A percentile compares a stretch with the other conserved stretches of the same genome.
Evolutionary conservation across 1,140 invertebrate species (phyloP).

Genomic region (Drosophila nasuta): DNA sequence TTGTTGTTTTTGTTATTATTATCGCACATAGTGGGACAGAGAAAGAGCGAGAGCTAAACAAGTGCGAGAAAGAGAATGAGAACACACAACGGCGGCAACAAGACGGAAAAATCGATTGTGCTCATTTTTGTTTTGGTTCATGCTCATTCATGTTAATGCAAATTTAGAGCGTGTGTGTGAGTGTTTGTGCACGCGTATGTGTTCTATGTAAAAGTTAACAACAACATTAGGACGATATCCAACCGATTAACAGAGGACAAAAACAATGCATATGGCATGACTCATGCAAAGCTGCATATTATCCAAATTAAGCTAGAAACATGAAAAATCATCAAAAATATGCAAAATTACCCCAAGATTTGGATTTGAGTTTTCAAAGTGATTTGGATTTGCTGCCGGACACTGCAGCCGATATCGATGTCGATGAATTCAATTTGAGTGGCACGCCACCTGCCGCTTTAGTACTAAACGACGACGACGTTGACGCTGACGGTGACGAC

Average conservation of each 20-base stretch:
- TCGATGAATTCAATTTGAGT: conserved; percentile 65
- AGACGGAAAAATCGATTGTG: conserved; percentile 79
- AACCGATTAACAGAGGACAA: conserved; percentile 27
- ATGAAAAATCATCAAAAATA: conserved; percentile 84
- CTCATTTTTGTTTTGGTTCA: conserved; percentile 78
- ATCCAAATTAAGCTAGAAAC: conserved; percentile 59
- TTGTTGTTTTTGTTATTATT: conserved; percentile 58
- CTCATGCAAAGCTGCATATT: conserved; percentile 36
- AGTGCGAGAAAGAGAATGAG: neutral
- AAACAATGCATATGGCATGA: conserved; percentile 43
- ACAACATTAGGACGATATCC: conserved; percentile 40
- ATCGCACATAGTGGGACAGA: conserved; percentile 41
- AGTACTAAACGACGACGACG: conserved; percentile 46
- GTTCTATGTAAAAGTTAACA: conserved; percentile 25
- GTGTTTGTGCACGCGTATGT: neutral
- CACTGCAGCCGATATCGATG: conserved; percentile 71
- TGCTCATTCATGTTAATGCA: conserved; percentile 30
- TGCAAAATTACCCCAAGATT: conserved; percentile 82
- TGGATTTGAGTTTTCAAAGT: conserved; percentile 81
- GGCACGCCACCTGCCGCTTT: conserved; percentile 61
- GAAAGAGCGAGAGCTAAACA: conserved; percentile 26
- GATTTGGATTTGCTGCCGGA: conserved; percentile 78
- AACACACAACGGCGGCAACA: conserved; percentile 16
- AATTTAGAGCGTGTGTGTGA: conserved; percentile 5
- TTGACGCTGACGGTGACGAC: conserved; percentile 38